Conservation (phyloP, 2,888 invertebrate genomes). For the Cephonodes hylas region DNA sequence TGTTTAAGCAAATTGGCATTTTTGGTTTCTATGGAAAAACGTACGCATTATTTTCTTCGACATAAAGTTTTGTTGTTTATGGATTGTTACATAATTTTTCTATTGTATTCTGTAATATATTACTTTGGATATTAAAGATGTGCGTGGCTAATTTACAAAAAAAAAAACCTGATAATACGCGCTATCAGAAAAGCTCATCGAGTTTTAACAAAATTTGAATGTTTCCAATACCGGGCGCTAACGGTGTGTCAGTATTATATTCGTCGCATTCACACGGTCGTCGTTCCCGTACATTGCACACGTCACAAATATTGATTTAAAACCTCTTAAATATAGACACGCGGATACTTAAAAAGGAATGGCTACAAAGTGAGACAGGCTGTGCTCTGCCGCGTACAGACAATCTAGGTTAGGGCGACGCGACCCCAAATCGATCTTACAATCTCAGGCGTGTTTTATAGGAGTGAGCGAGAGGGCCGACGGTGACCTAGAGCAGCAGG, state of each 20-base stretch:
- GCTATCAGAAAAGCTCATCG: too few species aligned
- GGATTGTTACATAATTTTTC: too few species aligned
- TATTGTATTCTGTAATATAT: too few species aligned
- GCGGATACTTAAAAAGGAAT: slow-evolving; percentile 10
- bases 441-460: slow-evolving; percentile 52
- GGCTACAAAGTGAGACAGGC: slow-evolving; percentile 27
- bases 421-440: slow-evolving; percentile 74
- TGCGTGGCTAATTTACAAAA: too few species aligned
- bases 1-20: too few species aligned
- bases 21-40: too few species aligned
- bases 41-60: too few species aligned
- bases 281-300: neutral
- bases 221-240: neutral
- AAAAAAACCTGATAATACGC: too few species aligned
- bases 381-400: slow-evolving; percentile 54
- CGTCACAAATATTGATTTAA: neutral
- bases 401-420: slow-evolving; percentile 78
- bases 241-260: neutral
- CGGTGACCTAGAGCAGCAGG: slow-evolving; percentile 78
- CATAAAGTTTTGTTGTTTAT: too few species aligned
- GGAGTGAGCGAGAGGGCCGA: slow-evolving; percentile 59
- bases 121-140: too few species aligned
- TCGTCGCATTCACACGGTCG: neutral
- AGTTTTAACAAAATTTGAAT: neutral
- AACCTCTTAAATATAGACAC: neutral